phyloP scores from a whole-genome alignment of 2,888 invertebrate species.

The Onthophagus sagittarius region DNA sequence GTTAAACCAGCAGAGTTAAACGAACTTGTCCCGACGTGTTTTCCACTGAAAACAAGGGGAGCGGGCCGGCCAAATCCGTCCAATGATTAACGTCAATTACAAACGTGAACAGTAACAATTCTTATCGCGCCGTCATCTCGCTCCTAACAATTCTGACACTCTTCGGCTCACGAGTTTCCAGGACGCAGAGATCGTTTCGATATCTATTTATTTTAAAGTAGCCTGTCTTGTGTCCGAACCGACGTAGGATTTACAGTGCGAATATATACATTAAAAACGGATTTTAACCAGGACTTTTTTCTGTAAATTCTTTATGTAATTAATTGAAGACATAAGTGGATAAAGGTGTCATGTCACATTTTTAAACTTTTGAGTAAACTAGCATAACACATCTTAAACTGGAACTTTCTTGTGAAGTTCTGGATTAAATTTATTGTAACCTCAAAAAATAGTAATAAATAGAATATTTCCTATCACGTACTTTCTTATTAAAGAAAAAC shows the following conservation, averaged over 20 bases:
- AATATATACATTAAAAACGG: background rate
- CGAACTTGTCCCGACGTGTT: background rate
- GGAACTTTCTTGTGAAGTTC: no score
- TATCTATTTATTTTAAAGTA: background rate
- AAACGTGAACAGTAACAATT: constrained; percentile 2
- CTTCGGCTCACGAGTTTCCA: background rate
- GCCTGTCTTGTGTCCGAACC: background rate
- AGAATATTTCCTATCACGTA: no score
- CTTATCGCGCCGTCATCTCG: background rate
- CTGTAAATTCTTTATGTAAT: background rate
- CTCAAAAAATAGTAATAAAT: no score
- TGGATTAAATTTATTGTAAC: no score
- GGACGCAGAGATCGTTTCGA: background rate
- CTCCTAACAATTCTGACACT: background rate
- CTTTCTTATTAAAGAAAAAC: no score
- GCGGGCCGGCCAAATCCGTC: background rate
- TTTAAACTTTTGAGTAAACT: no score
- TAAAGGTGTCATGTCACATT: no score
- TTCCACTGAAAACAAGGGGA: background rate
- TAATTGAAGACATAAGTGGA: no score
- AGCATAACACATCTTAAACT: no score
- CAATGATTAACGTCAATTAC: constrained; percentile 11
- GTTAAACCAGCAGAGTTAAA: constrained; percentile 6
- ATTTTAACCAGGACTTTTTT: background rate
- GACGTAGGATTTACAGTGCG: background rate